Evolutionary conservation across 2,888 invertebrate genomes (phyloP), one percentile per base, ranked within the genome.

Genomic region (Nowickia ferox): DNA sequence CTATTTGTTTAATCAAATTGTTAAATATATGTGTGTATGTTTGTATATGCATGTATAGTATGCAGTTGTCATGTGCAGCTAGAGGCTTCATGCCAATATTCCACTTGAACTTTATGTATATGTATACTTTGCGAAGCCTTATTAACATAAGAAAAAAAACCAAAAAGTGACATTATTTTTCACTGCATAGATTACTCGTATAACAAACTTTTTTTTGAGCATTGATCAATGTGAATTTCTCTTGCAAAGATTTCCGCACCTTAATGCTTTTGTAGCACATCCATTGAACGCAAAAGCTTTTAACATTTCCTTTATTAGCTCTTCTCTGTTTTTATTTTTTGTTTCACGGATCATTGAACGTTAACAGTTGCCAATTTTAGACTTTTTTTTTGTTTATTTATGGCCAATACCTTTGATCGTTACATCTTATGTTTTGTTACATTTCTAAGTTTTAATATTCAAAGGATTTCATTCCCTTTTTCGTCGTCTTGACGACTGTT

Each of bases 271-370:
- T 15, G 4, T 46, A 1, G 48, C 48, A n/a, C 15, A 15, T 10
- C 9, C 19, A 53, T 10, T 53, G 17, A 9, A 9, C 17, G 9
- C 19, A 22, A 19, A 2, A 10, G 9, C 10, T 53, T 53, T 53
- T 10, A 19, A 11, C 19, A 53, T 55, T 55, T 13, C 22, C 13
- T 55, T 22, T 22, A 17, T 9, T 55, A 22, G 11, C 22, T 55
- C 8, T 9, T 17, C 19, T 53, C n/a, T 19, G 9, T 48, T 40
- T 48, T 13, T 48, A 22, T 68, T 61, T n/a, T 42, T 75, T 42
- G n/a, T 74, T 79, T 63, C 22, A 84, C 40, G 68, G 72, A 77
- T 83, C 74, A 84, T 75, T 79, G 78, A 75, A 74, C 61, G 68
- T 15, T 57, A 74, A 77, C 22, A 40, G 38, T 22, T 66, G 59